Base-by-base conservation (phyloP, 1,140 invertebrate species). In the Andrena cerasifolii region DNA sequence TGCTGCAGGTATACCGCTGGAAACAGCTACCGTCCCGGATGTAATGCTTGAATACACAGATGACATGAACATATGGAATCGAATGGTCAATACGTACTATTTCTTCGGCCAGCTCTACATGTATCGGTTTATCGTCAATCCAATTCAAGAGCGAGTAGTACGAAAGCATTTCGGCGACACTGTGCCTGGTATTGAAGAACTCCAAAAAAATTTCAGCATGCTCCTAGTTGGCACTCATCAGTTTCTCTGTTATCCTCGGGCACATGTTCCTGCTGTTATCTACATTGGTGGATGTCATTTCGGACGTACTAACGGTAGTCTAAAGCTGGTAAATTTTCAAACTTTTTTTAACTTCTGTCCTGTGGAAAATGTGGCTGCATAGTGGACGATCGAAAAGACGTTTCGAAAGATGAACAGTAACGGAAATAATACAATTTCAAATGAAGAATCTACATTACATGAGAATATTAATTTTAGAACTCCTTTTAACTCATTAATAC, bases 141-240 rank as follows among this genome's bases (percentile, higher is more conserved):
- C 81, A 0, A 47, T 33, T 7, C 87, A 90, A 28, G 84, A 93
- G 58, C 51, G 78, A 66, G 70, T 90, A 5, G 62, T 92, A 3
- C 90, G 84, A 81, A 86, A 90, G 78, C 62, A 89, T 84, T 93
- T 94, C 78, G 93, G 91, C 4, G 36, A 82, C 0, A 82, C 90
- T 63, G 76, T 89, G 24, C 93, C 93, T 0, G 79, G 89, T 51
- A 81, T 94, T 7, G 86, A 89, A 1, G 92, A 94, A 47, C 78
- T 94, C 16, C 87, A 90, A 45, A 88, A 88, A 56, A 93, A 93
- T 85, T 86, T 93, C 0, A 92, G 93, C 70, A 86, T 95, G 86
- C 53, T 94, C n/a, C 93, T 95, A 72, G 70, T 93, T 3, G 94
- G 93, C 82, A 86, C 86, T 12, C 91, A 94, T 90, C 90, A 91